Evolutionary conservation across 2,113 vertebrate genomes (phyloP), one percentile per base, ranked within the genome.

Genomic region (Dicrurus megarhynchus): DNA sequence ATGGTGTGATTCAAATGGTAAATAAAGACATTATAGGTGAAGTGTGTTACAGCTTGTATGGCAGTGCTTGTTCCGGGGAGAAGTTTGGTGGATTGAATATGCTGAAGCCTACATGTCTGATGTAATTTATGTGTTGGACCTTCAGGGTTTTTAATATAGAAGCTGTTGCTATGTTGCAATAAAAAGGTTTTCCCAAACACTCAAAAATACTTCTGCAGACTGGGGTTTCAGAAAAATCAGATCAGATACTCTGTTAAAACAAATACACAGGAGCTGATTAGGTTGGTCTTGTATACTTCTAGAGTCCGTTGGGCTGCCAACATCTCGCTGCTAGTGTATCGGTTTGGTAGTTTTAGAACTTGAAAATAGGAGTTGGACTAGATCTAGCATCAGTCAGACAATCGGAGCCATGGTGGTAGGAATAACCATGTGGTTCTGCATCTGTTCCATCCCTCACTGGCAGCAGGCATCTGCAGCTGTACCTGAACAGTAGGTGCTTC

Each of bases 101-200:
- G 14, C 52, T 71, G 53, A 42, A 84, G 24, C 9, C 4, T 6
- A 16, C 8, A 0, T 28, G 14, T 47, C 35, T 63, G 46, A 24
- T 55, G 16, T n/a, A 70, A 49, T 49, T 83, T 59, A 30, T 41
- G 1, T 78, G 18, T 79, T 75, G 92, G 39, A 56, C 68, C n/a
- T 68, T 90, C 5, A 27, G 42, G 44, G 6, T 26, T 90, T 94
- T 78, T 83, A 44, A 52, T 32, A 16, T 33, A 68, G 55, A 73
- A 67, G 32, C 16, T 71, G 59, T 88, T 94, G 89, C 63, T 90
- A 12, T 35, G 68, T 90, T 94, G 76, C 60, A 74, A 65, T 74
- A 89, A 86, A 94, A 84, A 88, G 9, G 9, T 17, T n/a, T 78
- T 73, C 28, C 35, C 73, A 71, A 80, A 70, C 13, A 57, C 32